phyloP scores from a whole-genome alignment of 2,888 invertebrate species.

The Chironomus riparius region DNA sequence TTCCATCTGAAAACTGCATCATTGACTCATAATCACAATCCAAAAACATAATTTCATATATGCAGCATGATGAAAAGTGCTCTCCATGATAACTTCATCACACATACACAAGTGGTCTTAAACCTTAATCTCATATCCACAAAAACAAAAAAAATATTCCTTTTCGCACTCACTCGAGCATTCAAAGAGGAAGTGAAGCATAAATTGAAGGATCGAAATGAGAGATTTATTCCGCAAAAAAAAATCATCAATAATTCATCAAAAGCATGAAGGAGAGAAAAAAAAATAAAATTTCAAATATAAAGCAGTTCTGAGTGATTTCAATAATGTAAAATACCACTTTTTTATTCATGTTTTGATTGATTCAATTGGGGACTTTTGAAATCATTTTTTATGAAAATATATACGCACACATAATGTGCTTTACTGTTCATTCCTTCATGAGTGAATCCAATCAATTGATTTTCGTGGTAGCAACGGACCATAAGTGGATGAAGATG shows the following conservation, averaged over 20 bases:
- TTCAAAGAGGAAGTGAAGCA: conserved; percentile 2
- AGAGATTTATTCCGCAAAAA: conserved; percentile 2
- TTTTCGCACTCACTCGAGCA: background rate
- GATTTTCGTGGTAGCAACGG: no score
- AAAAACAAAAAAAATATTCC: background rate
- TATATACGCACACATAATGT: no score
- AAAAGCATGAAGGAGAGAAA: background rate
- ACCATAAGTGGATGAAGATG: no score
- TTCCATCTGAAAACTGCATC: no score
- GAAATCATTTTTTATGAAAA: no score
- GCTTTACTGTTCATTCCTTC: no score
- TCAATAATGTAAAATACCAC: conserved; percentile 20
- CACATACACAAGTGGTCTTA: background rate
- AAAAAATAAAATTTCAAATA: background rate
- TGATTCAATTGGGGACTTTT: conserved; percentile 26
- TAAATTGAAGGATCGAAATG: background rate
- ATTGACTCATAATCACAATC: background rate
- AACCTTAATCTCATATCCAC: background rate
- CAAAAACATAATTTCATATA: background rate
- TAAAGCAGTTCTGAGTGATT: conserved; percentile 1
- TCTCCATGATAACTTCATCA: background rate
- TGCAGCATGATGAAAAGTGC: background rate
- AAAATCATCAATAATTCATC: conserved; percentile 26
- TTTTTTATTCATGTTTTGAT: conserved; percentile 28
- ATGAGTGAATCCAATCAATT: no score